Base-by-base conservation (phyloP, 1,140 invertebrate genomes). In the Conopomorpha cramerella region DNA sequence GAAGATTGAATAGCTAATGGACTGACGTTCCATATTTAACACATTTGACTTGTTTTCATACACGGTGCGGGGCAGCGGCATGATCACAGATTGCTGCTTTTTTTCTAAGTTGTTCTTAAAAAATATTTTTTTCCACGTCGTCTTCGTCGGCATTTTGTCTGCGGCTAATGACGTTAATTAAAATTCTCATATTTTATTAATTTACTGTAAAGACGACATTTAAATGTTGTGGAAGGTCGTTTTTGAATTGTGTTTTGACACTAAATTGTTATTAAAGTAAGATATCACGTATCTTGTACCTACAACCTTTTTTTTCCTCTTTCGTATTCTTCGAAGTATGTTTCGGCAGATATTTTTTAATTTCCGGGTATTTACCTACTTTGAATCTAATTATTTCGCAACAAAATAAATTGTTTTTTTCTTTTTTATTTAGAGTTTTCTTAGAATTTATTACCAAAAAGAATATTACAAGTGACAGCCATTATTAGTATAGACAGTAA, bases 141-240 rank as follows among this genome's bases (percentile, higher is more conserved):
- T 63, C 55, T 46, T 45, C 42, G 51, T 58, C 64, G 60, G 56
- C 60, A 55, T 68, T 54, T 36, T 60, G 49, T 49, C 33, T 43
- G 55, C 49, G 46, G 54, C 55, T 71, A 73, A 73, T 71, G 64
- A 71, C 56, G 59, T 55, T 58, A 66, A 70, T 66, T 65, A 68
- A 60, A 55, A 55, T 64, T 68, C 60, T 43, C 55, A 53, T 62
- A 66, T 60, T 60, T 65, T 65, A 70, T 66, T 55, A 70, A 67
- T 61, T 58, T 46, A 42, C 45, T 44, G 31, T 43, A 36, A 28
- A 39, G 31, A 34, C 45, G 46, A 46, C 47, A 42, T 52, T 46
- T 46, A 46, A n/a, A n/a, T n/a, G n/a, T 48, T 55, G 43, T 39
- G 45, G 38, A 41, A 55, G 46, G 50, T 55, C 50, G 44, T 35